phyloP scores from a whole-genome alignment of 1,140 invertebrate species.

The Drosophila santomea region DNA sequence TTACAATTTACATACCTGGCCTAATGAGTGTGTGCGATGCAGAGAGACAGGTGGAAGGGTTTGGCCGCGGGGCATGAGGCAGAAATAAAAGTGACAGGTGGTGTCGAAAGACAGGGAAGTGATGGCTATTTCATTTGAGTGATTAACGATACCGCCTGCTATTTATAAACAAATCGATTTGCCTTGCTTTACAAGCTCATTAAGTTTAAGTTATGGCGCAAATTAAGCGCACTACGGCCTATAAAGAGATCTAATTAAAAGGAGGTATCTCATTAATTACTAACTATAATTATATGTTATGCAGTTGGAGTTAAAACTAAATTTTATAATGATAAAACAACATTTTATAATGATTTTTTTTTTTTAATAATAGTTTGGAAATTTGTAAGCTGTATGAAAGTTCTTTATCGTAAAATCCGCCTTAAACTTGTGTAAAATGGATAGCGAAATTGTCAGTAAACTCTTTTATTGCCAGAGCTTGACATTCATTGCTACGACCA shows the following conservation, averaged over 20 bases:
- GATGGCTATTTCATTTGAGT: not conserved
- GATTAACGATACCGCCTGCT: constrained; percentile 20
- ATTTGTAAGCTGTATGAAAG: no score
- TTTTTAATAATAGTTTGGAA: not conserved
- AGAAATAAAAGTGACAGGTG: constrained; percentile 34
- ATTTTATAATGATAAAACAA: no score
- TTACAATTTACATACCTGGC: constrained; percentile 13
- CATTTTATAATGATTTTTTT: no score
- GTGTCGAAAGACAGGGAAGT: constrained; percentile 9
- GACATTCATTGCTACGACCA: not conserved
- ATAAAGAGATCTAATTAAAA: not conserved
- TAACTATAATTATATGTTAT: not conserved
- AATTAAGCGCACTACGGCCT: not conserved
- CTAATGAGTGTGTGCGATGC: constrained; percentile 22
- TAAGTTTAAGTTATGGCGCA: not conserved
- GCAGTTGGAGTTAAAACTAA: no score
- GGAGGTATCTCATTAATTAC: not conserved
- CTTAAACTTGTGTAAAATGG: not conserved
- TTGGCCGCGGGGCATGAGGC: not conserved
- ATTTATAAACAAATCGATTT: constrained; percentile 12
- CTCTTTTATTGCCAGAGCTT: not conserved
- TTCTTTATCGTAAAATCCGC: no score
- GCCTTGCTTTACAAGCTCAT: constrained; percentile 18
- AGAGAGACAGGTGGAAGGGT: constrained; percentile 9
- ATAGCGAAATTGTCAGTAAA: not conserved